These are phyloP conservation scores for Pachyuromys duprasi DNA, from an alignment of 2,797 vertebrate species.

Conservation along the genomic window DNA sequence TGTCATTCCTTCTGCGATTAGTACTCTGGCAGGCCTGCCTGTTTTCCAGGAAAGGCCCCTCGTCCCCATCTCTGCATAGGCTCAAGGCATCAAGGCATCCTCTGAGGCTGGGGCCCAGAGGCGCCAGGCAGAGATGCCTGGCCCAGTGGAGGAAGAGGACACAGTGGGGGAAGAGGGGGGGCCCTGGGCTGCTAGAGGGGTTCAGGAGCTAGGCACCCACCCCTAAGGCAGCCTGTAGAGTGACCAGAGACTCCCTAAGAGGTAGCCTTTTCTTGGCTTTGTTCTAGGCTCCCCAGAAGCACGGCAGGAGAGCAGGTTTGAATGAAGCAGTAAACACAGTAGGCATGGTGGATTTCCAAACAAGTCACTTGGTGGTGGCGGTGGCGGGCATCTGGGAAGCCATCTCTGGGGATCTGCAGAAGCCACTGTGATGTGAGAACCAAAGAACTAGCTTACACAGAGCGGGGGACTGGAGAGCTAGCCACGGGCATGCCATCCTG, in stretches of 20 bases:
- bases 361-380: background rate
- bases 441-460: accelerated
- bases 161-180: accelerated
- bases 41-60: constrained; percentile 75
- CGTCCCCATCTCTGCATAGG: background rate
- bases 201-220: accelerated
- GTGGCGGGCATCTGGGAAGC: background rate
- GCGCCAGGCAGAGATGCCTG: accelerated
- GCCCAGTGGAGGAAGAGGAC: accelerated
- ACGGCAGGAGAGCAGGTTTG: too few species aligned
- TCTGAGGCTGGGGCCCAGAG: background rate
- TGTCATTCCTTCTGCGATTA: constrained; percentile 61
- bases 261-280: accelerated
- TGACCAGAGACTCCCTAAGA: background rate
- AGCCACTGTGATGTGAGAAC: background rate
- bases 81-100: background rate
- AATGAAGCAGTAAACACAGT: accelerated
- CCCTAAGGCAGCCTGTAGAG: background rate
- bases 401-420: background rate
- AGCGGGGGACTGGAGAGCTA: accelerated
- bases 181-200: accelerated
- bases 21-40: constrained; percentile 4
- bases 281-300: background rate
- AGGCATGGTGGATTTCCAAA: background rate
- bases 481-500: accelerated